Evolutionary conservation across 2,113 vertebrate genomes (phyloP).

Genomic region (Bettongia penicillata): DNA sequence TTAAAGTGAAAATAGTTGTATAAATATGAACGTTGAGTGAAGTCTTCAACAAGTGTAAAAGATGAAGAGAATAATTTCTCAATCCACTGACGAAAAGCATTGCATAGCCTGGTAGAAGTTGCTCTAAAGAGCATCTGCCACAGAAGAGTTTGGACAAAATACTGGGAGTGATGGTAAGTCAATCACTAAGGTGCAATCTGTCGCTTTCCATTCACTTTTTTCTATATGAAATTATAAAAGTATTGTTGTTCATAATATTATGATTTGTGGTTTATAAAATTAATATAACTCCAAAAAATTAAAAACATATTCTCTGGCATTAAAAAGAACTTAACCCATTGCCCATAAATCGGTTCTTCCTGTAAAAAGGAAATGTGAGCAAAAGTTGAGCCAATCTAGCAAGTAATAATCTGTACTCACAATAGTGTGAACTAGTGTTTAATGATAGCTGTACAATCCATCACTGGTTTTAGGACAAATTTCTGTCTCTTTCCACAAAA

Average conservation of each 20-base stretch:
- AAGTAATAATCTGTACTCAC: not conserved
- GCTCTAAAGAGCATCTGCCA: not conserved
- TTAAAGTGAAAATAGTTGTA: not conserved
- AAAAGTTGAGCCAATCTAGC: not conserved
- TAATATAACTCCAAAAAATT: not conserved
- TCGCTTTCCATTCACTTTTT: not conserved
- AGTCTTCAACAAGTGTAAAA: not conserved
- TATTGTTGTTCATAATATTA: not conserved
- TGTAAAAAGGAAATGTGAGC: not conserved
- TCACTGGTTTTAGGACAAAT: conserved; percentile 3
- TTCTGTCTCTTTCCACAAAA: not conserved
- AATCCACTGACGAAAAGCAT: not conserved
- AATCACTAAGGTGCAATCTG: not conserved
- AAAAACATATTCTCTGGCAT: not conserved
- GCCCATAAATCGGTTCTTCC: not conserved
- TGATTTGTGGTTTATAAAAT: not conserved
- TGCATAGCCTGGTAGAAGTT: not conserved
- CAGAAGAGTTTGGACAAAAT: not conserved
- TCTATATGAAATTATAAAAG: not conserved
- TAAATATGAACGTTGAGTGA: not conserved
- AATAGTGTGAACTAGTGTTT: not conserved
- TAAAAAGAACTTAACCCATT: not conserved
- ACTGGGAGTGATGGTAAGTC: not conserved
- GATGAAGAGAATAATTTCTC: not conserved
- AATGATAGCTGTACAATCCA: not conserved